Evolutionary conservation across 2,888 invertebrate species (phyloP), one percentile per base, ranked within the genome.

Genomic region (Eupithecia pulchellata): DNA sequence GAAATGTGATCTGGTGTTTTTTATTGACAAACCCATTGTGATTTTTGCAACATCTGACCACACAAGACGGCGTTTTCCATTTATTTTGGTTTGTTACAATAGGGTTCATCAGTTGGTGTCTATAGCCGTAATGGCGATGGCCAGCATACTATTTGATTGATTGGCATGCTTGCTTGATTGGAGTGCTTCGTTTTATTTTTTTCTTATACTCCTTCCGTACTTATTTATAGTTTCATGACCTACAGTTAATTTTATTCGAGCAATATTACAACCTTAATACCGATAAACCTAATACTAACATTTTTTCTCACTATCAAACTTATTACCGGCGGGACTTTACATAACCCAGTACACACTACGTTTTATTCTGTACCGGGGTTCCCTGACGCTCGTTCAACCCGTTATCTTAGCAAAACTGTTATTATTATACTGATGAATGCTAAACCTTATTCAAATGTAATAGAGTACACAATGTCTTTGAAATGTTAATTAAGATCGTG

Each of bases 361-460:
- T 17, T 13, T 0, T 64, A 63, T 36, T 66, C 69, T 66, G 66
- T 64, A 64, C 72, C 72, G 72, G 72, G 72, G 66, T 69, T 69
- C 69, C 69, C 69, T 61, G 29, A 32, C 47, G 67, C 66, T 73
- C 72, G 69, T 66, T 71, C 66, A 73, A 73, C 73, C 68, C 73
- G 68, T 66, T 73, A 73, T 71, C 73, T 57, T 20, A 4, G 34
- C 73, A 9, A 4, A 32, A 30, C 30, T 11, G 29, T 32, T n/a
- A n/a, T 30, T 61, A 27, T 47, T 9, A 47, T 52, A 36, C 62
- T 58, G 14, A 58, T 58, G 14, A 52, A n/a, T 17, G 6, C 9
- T 34, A 29, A n/a, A 29, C 20, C 32, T 9, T 60, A 60, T 60
- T 32, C 2, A 32, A 60, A 32, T 30, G 60, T 0, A 20, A 11